Percentiles rank a stretch among this genome's conserved stretches.
phyloP scores from a whole-genome alignment of 2,113 vertebrate genomes.

The Tympanuchus pallidicinctus region DNA sequence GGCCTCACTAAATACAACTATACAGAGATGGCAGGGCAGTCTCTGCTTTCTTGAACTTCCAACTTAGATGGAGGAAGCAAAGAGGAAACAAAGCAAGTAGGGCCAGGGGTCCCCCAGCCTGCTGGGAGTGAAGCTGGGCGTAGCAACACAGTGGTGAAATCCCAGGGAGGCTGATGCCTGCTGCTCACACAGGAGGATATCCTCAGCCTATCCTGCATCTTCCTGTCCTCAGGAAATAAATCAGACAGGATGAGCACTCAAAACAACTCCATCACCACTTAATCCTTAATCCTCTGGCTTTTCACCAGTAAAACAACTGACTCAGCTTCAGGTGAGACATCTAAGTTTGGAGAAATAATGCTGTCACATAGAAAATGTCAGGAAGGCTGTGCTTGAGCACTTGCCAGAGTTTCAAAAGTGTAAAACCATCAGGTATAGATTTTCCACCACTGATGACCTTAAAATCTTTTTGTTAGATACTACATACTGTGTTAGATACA shows the following conservation, averaged over 20 bases:
- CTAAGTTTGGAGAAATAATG: neutral
- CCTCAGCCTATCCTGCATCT: slow-evolving; percentile 72
- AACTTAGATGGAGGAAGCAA: neutral
- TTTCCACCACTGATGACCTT: neutral
- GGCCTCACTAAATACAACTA: neutral
- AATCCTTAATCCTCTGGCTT: neutral
- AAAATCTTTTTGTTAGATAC: neutral
- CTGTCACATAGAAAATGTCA: neutral
- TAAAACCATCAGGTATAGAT: neutral
- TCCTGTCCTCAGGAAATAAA: slow-evolving; percentile 62
- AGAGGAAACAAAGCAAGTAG: neutral
- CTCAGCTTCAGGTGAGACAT: neutral
- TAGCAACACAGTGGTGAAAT: neutral
- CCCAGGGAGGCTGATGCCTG: neutral
- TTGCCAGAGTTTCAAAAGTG: neutral
- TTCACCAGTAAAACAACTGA: neutral
- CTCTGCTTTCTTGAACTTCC: neutral
- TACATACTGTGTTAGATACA: no score
- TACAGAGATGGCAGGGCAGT: neutral
- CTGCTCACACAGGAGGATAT: slow-evolving; percentile 68
- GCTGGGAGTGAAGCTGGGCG: neutral
- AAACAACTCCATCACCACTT: neutral
- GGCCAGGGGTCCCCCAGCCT: neutral
- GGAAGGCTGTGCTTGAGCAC: neutral
- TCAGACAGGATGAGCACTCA: slow-evolving; percentile 73